Percentiles rank a stretch among this genome's conserved stretches.
phyloP scores from a whole-genome alignment of 2,113 vertebrate genomes.

The Salvelinus sp. region DNA sequence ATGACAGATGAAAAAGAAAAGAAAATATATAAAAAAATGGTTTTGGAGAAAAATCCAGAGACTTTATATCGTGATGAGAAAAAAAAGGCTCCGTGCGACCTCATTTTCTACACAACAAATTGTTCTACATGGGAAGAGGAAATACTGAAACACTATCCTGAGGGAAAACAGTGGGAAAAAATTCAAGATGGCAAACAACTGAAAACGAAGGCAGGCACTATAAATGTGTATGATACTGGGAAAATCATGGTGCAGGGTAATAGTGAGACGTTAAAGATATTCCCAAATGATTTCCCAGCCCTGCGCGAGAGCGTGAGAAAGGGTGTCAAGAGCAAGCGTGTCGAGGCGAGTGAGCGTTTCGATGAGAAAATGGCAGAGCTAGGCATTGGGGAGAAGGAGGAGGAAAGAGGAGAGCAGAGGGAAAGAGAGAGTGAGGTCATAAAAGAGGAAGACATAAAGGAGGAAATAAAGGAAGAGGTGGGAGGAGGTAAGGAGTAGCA shows the following conservation, averaged over 20 bases:
- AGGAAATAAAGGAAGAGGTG: neutral
- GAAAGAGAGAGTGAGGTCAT: neutral
- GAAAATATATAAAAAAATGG: fast-evolving
- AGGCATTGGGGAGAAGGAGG: neutral
- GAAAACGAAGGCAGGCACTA: neutral
- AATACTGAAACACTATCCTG: neutral
- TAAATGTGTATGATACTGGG: neutral
- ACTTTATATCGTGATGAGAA: neutral
- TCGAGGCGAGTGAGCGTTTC: neutral
- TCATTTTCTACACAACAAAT: neutral
- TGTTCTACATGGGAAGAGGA: neutral
- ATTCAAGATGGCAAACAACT: neutral
- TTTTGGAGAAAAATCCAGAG: neutral
- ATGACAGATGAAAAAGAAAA: neutral
- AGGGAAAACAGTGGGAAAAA: neutral
- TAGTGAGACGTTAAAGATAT: neutral
- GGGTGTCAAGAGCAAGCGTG: too few species aligned
- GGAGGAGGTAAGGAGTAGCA: neutral
- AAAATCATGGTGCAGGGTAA: neutral
- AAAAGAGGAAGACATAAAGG: neutral
- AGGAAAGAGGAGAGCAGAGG: neutral
- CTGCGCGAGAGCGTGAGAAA: neutral
- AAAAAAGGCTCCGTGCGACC: neutral
- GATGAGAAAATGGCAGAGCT: neutral
- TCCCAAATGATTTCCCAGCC: neutral